Conservation (phyloP, 2,113 vertebrate genomes). For the Pleuronectes platessa region DNA sequence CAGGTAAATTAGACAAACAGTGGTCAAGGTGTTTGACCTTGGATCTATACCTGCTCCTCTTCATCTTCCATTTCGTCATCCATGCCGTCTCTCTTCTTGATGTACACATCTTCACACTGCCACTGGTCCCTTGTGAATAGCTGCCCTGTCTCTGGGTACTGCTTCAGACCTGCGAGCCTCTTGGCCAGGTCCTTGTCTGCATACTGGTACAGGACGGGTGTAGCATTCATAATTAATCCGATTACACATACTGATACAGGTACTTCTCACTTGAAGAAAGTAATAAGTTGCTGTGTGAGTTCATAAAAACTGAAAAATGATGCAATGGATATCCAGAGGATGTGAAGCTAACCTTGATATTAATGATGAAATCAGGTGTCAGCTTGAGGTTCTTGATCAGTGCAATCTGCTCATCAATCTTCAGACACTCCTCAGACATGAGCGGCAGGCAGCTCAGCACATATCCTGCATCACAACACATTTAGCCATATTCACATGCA, state of each 20-base stretch:
- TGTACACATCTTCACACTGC: constrained; percentile 78
- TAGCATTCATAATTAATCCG: background rate
- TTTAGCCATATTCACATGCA: background rate
- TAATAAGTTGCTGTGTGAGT: too few relatives aligned
- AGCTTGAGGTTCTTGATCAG: constrained; percentile 87
- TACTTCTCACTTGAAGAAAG: too few relatives aligned
- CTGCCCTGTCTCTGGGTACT: constrained; percentile 83
- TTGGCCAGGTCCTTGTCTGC: constrained; percentile 87
- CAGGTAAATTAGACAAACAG: background rate
- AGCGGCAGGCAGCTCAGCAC: constrained; percentile 91
- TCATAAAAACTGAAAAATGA: too few relatives aligned
- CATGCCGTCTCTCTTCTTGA: constrained; percentile 60
- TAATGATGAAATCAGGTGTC: constrained; percentile 92
- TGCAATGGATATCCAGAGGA: background rate
- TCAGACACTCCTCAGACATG: constrained; percentile 85
- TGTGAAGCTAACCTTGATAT: constrained; percentile 89
- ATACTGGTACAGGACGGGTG: constrained; percentile 80
- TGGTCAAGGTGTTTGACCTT: background rate
- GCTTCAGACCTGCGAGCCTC: constrained; percentile 87
- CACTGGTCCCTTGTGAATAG: constrained; percentile 84
- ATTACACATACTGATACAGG: background rate
- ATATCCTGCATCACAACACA: constrained; percentile 86
- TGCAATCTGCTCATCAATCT: constrained; percentile 87
- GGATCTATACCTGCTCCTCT: constrained; percentile 54
- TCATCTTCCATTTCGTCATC: constrained; percentile 67